Base-by-base conservation (phyloP, 2,888 invertebrate genomes). In the Neria commutata region DNA sequence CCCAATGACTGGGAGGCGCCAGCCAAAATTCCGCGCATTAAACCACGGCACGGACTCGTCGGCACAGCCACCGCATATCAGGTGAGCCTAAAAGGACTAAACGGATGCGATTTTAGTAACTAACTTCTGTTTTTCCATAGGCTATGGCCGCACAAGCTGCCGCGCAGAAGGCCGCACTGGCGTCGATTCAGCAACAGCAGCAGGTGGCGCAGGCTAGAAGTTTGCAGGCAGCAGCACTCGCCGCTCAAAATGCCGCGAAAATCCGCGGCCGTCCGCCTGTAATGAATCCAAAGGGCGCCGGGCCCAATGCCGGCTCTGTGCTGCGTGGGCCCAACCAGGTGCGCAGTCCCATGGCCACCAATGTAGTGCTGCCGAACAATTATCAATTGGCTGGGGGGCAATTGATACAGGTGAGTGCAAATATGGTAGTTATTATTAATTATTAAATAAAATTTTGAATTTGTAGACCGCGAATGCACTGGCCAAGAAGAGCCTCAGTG, bases 1-100 rank as follows among this genome's bases (percentile, higher is more conserved):
- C 92, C 95, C 0, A 83, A 88, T 1, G 95, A 95, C 75, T 95
- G 94, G 92, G 95, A 95, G 75, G 94, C 94, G 1, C 95, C 95
- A 1, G 95, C 95, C 3, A 95, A 95, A 82, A 94, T 95, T 82
- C 93, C 94, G 62, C 88, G 82, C 19, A 82, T 82, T 33, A 83
- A 82, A 66, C 82, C 82, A 5, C 71, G 81, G 1, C 82, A 82
- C 57, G 82, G 83, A 2, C 68, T 82, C 2, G 82, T 82, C 6
- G 82, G 82, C 46, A 82, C 82, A 14, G 82, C 82, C 8, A 82
- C 81, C 16, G 82, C 82, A n/a, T 82, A 82, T 70, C 82, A 82
- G 73, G 81, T 81, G 62, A 49, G n/a, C n/a, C 5, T 37, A 42
- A 40, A 3, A 42, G 50, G 14, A 11, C 1, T 19, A 14, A n/a